Evolutionary conservation across 2,113 vertebrate genomes (phyloP), one percentile per base, ranked within the genome.

Genomic region (Lophius piscatorius): DNA sequence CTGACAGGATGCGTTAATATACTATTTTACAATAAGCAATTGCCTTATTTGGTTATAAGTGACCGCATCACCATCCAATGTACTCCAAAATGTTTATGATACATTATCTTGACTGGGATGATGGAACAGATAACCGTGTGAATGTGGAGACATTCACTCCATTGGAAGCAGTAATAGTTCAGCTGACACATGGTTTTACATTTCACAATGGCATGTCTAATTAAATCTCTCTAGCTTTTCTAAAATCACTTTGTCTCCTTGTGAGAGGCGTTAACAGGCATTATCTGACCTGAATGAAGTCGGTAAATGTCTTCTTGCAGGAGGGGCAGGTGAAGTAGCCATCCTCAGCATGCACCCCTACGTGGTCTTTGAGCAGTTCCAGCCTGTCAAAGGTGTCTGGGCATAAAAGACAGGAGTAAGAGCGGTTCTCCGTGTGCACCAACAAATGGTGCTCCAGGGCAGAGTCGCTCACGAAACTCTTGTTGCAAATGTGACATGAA

Each of bases 301-400:
- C 96, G 2, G 91, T 92, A 73, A 99, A 99, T 10, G 90, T 93
- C 84, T 98, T 99, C 81, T 96, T 97, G 90, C 97, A 99, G 66
- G 95, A 94, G 1, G 97, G 97, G 66, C 97, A 99, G 61, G 92
- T 94, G 84, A 93, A 99, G 74, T 87, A 94, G 59, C 96, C 96
- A 20, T 98, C 91, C 2, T 85, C 92, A 36, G 95, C 82, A 14
- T 99, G 97, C 57, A 96, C 78, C 16, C 88, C 93, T 20, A 98
- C 94, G 0, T 99, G 97, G 21, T 97, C 97, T 78, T 95, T 97
- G 29, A 99, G 92, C 62, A 95, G 83, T 59, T 99, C 97, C 78
- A 98, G 89, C 50, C 93, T 92, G 65, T 99, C 97, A 47, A 98
- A 99, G 38, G 92, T 94, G 23, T 97, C 94, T 0, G 93, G 87